Evolutionary conservation across 2,797 vertebrate species (phyloP).

Genomic region (Momotus momota): DNA sequence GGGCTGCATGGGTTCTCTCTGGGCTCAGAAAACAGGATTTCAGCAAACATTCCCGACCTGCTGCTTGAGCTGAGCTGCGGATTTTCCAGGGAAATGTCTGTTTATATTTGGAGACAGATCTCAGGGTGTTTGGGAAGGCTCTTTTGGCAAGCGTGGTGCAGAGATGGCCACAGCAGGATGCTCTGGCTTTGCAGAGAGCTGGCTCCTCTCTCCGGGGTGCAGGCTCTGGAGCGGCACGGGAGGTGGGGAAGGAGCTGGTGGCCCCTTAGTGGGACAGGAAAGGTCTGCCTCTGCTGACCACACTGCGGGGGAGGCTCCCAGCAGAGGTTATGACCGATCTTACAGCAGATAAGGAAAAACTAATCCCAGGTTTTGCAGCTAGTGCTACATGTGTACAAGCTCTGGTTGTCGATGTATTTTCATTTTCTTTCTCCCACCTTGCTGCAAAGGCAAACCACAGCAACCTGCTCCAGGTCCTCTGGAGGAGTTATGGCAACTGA

Average conservation of each 20-base stretch:
- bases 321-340: neutral
- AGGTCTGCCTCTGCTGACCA: neutral
- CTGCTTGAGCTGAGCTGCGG: neutral
- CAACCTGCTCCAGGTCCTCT: neutral
- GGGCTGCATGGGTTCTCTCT: neutral
- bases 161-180: neutral
- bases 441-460: neutral
- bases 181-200: neutral
- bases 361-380: neutral
- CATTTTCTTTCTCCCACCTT: neutral
- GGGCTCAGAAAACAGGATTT: neutral
- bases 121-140: neutral
- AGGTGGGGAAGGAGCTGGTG: neutral
- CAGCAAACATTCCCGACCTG: neutral
- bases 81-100: neutral
- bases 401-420: neutral
- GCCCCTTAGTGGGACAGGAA: accelerated
- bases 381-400: accelerated
- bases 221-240: accelerated
- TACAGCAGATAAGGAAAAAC: neutral
- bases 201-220: neutral
- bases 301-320: neutral
- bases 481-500: neutral
- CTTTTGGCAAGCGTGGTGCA: accelerated
- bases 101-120: neutral